Evolutionary conservation across 2,888 invertebrate species (phyloP).

Genomic region (Chouioia cunea): DNA sequence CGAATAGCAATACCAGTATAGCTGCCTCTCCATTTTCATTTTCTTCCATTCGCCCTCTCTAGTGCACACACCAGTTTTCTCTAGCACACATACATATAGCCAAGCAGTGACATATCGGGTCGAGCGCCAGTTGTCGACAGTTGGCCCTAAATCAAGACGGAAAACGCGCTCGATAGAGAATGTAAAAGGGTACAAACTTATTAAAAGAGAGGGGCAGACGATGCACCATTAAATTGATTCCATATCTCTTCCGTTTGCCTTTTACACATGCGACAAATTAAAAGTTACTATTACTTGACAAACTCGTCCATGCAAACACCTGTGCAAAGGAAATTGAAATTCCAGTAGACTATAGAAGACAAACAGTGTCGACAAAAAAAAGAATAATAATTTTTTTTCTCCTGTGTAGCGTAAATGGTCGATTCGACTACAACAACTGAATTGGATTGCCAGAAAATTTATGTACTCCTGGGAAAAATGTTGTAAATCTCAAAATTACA

Average conservation of each 20-base stretch:
- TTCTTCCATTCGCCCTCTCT: background rate
- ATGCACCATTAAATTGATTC: conserved; percentile 36
- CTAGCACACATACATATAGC: background rate
- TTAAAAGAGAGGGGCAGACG: background rate
- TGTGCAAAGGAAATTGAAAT: conserved; percentile 21
- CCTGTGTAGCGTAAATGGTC: conserved; percentile 5
- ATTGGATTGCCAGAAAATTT: conserved; percentile 14
- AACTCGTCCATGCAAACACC: background rate
- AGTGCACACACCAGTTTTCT: background rate
- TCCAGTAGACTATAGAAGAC: background rate
- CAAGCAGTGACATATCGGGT: conserved; percentile 30
- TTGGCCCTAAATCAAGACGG: conserved; percentile 27
- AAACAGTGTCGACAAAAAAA: conserved; percentile 14
- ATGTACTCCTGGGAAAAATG: conserved; percentile 12
- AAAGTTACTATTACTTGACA: conserved; percentile 29
- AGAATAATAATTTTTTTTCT: background rate
- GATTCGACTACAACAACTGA: background rate
- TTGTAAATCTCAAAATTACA: conserved; percentile 15
- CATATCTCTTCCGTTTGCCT: conserved; percentile 9
- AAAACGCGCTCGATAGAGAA: conserved; percentile 2
- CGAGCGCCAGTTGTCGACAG: conserved; percentile 8
- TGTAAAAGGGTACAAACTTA: conserved; percentile 11
- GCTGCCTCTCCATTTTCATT: conserved; percentile 17
- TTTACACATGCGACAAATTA: conserved; percentile 23
- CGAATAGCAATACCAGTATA: background rate